phyloP scores from a whole-genome alignment of 92 coral and sea anemone genomes.

The Umimayanthus chanpuru region DNA sequence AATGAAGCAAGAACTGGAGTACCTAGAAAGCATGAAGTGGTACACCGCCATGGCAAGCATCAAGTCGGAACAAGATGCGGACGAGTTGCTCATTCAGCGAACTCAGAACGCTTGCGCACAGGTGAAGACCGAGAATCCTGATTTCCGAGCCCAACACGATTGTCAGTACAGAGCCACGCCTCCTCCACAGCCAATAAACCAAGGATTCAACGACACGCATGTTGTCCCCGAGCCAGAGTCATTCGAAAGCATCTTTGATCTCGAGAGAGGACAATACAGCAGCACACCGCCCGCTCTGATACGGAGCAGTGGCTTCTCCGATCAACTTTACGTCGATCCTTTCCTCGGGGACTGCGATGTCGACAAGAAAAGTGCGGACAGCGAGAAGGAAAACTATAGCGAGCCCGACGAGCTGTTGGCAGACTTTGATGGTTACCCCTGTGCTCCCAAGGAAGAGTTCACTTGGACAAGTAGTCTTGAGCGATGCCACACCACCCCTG shows the following conservation, averaged over 20 bases:
- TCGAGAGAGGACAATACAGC: constrained; percentile 21
- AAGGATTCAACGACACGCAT: constrained; percentile 23
- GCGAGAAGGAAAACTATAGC: constrained; percentile 36
- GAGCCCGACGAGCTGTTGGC: constrained; percentile 27
- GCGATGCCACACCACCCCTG: constrained; percentile 7
- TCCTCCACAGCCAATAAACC: not conserved
- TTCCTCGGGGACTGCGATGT: constrained; percentile 13
- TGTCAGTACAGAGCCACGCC: constrained; percentile 8
- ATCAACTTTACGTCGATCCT: constrained; percentile 14
- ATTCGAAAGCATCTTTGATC: constrained; percentile 28
- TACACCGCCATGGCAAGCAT: constrained; percentile 7
- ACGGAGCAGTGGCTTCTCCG: constrained; percentile 13
- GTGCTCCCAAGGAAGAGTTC: constrained; percentile 6
- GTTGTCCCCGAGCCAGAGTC: constrained; percentile 42
- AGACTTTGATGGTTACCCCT: not conserved
- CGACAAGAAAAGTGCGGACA: constrained; percentile 25
- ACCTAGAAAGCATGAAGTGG: constrained; percentile 31
- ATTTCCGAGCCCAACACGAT: constrained; percentile 1
- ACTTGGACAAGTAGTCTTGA: constrained; percentile 8
- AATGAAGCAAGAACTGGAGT: constrained; percentile 29
- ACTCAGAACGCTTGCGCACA: constrained; percentile 35
- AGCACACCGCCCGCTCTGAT: constrained; percentile 23
- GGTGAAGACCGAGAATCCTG: constrained; percentile 6
- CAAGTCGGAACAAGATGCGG: constrained; percentile 26
- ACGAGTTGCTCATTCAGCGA: constrained; percentile 50